Evolutionary conservation across 2,888 invertebrate genomes (phyloP).

Genomic region (Hydriomena furcata): DNA sequence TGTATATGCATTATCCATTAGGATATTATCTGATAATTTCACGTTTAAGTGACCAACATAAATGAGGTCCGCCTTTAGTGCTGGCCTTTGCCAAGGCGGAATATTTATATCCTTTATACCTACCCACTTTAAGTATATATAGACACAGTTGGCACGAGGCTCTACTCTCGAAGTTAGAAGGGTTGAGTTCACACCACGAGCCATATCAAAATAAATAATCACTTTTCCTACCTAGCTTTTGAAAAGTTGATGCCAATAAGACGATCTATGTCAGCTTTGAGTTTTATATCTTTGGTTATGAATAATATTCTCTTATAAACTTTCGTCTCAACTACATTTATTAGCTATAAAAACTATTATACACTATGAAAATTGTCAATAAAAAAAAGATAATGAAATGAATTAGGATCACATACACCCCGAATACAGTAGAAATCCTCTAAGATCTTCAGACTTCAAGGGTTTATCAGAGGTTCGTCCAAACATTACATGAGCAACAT

Average conservation of each 20-base stretch:
- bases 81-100: conserved; percentile 27
- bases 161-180: conserved; percentile 22
- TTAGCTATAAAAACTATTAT: too few species aligned
- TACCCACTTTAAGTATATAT: neutral
- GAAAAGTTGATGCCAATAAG: neutral
- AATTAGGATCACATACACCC: too few species aligned
- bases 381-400: too few species aligned
- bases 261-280: too few species aligned
- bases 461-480: too few species aligned
- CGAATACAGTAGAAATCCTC: too few species aligned
- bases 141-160: conserved; percentile 14
- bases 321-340: too few species aligned
- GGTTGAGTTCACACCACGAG: conserved; percentile 41
- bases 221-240: neutral
- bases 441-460: too few species aligned
- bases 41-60: conserved; percentile 18
- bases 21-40: conserved; percentile 23
- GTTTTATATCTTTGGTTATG: too few species aligned
- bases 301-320: too few species aligned
- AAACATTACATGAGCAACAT: too few species aligned
- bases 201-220: conserved; percentile 14
- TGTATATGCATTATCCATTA: conserved; percentile 14
- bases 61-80: conserved; percentile 24
- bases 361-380: too few species aligned
- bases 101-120: conserved; percentile 25